Evolutionary conservation across 2,113 vertebrate species (phyloP), one percentile per base, ranked within the genome.

Genomic region (Irena cyanogastra): DNA sequence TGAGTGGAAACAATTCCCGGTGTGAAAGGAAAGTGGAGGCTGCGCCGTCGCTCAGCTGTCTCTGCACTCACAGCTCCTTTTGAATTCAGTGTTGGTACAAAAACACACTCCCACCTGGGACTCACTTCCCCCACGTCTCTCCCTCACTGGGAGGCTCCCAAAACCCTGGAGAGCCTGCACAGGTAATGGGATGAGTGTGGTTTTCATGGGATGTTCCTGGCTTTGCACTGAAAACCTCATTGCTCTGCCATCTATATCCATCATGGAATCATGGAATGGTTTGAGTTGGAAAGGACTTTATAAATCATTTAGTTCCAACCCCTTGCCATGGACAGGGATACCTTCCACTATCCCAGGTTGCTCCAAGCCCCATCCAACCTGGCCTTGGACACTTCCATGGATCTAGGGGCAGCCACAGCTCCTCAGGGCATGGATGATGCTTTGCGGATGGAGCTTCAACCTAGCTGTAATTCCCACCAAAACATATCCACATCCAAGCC

Each of bases 111-210:
- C 80, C 76, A 87, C 80, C 53, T 7, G 6, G 59, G 53, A n/a
- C 19, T 83, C 18, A 4, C 71, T 60, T 86, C 71, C 85, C 64
- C 60, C 89, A 45, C 21, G 11, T 50, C 78, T 41, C 30, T 11
- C 23, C 68, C 60, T 81, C 3, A 0, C 54, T 17, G 39, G 1
- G 18, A 72, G 44, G 61, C 63, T 90, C 71, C 83, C 16, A 31
- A 86, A 83, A 50, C 13, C 79, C 49, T 4, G 0, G 79, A 1
- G 35, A 33, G 31, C 28, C 42, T 78, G 64, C 16, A 4, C 57
- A 44, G 91, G 20, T 26, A 61, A 52, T 1, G 9, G 35, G 30
- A 1, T 56, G 49, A 3, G 0, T 0, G 0, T 21, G 33, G 10
- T 28, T 75, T 61, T 30, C 31, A 2, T 0, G 7, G 66, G 70